phyloP scores from a whole-genome alignment of 2,888 invertebrate species.

The Hydrotaea diabolus region DNA sequence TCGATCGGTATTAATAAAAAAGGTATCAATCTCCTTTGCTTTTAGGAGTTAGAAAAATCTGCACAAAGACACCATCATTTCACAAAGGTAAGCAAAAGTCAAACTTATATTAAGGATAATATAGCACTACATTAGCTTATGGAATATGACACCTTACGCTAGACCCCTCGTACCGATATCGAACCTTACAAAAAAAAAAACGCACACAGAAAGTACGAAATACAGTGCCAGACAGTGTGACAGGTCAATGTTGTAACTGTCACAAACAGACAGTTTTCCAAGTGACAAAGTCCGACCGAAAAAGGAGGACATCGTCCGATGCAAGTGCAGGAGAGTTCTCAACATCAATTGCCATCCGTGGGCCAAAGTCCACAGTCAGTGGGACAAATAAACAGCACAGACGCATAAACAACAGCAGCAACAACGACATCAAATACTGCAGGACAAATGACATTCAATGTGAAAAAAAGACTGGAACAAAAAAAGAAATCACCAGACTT shows the following conservation, averaged over 20 bases:
- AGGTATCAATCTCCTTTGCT: too few species aligned
- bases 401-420: conserved; percentile 5
- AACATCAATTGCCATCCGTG: not conserved
- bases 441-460: conserved; percentile 1
- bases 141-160: too few species aligned
- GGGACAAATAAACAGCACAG: conserved; percentile 32
- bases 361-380: not conserved
- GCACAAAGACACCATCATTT: too few species aligned
- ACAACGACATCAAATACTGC: conserved; percentile 27
- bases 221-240: conserved; percentile 39
- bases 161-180: not conserved
- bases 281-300: conserved; percentile 43
- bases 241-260: conserved; percentile 55
- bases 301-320: conserved; percentile 8
- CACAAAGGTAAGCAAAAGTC: too few species aligned
- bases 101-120: too few species aligned
- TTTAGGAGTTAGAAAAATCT: too few species aligned
- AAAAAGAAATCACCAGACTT: conserved; percentile 40
- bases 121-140: too few species aligned
- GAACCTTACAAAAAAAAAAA: not conserved
- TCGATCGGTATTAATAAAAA: too few species aligned
- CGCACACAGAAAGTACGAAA: not conserved
- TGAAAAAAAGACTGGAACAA: not conserved
- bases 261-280: conserved; percentile 41
- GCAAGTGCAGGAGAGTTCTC: not conserved